phyloP scores from a whole-genome alignment of 2,797 vertebrate species.

The Pitangus sulphuratus region DNA sequence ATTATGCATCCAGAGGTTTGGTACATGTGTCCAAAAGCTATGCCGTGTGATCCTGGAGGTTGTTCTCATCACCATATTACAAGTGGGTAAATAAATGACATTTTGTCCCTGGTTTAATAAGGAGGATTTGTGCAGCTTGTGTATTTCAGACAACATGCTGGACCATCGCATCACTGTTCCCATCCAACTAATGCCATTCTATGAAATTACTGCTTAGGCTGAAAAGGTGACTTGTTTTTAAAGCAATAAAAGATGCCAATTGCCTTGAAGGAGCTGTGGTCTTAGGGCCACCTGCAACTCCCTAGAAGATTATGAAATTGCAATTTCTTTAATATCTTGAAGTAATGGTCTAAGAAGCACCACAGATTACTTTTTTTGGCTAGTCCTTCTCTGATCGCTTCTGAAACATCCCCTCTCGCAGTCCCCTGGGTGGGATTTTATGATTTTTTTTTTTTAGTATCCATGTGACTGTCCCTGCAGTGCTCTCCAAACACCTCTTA shows the following conservation, averaged over 20 bases:
- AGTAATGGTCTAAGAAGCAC: background rate
- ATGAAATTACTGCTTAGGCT: background rate
- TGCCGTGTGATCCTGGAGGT: background rate
- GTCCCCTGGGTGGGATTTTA: background rate
- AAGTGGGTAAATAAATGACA: background rate
- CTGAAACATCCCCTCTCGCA: background rate
- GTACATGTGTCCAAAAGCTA: slow-evolving; percentile 13
- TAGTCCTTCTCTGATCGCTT: background rate
- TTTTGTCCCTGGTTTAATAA: background rate
- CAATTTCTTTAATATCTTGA: background rate
- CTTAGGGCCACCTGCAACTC: slow-evolving; percentile 12
- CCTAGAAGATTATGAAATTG: background rate
- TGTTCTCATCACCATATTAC: slow-evolving; percentile 1
- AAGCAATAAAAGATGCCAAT: background rate
- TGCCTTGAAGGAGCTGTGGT: background rate
- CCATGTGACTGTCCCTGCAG: accelerated
- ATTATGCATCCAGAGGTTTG: slow-evolving; percentile 50
- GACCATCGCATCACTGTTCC: background rate
- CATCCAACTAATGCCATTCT: background rate
- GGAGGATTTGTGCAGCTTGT: accelerated
- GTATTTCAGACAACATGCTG: background rate
- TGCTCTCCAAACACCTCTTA: background rate
- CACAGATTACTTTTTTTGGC: background rate
- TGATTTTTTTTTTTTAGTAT: background rate
- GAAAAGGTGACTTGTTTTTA: background rate